Evolutionary conservation across 2,797 vertebrate genomes (phyloP).

Genomic region (Neostethus bicornis): DNA sequence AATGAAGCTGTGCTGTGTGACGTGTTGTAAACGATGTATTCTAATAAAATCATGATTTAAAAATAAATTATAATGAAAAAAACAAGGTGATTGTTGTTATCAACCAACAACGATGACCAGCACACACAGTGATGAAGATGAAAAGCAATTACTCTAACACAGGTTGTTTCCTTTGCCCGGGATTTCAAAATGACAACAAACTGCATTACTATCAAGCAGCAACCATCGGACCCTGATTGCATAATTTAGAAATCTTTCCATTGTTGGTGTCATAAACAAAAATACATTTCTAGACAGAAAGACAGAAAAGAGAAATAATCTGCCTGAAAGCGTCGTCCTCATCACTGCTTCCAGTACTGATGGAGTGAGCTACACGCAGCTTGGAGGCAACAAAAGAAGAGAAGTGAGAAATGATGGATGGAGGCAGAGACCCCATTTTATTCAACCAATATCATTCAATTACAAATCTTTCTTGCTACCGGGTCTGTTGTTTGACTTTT

Average conservation of each 20-base stretch:
- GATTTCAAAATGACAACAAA: conserved; percentile 9
- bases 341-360: conserved; percentile 24
- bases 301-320: conserved; percentile 17
- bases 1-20: not conserved
- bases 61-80: conserved; percentile 11
- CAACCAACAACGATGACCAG: not conserved
- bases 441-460: conserved; percentile 32
- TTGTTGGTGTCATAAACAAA: conserved; percentile 8
- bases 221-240: conserved; percentile 6
- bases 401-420: conserved; percentile 10
- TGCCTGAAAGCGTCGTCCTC: conserved; percentile 9
- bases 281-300: conserved; percentile 11
- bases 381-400: conserved; percentile 22
- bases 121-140: not conserved
- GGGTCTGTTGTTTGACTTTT: conserved; percentile 30
- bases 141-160: conserved; percentile 5
- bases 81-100: not conserved
- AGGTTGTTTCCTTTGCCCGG: conserved; percentile 1
- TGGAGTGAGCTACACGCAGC: conserved; percentile 19
- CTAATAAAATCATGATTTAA: conserved; percentile 11
- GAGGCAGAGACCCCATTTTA: conserved; percentile 26
- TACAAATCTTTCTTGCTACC: conserved; percentile 11
- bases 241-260: conserved; percentile 6
- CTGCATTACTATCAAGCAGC: not conserved
- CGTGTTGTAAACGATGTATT: not conserved